Evolutionary conservation across 2,113 vertebrate genomes (phyloP).

Genomic region (Vireo altiloquus): DNA sequence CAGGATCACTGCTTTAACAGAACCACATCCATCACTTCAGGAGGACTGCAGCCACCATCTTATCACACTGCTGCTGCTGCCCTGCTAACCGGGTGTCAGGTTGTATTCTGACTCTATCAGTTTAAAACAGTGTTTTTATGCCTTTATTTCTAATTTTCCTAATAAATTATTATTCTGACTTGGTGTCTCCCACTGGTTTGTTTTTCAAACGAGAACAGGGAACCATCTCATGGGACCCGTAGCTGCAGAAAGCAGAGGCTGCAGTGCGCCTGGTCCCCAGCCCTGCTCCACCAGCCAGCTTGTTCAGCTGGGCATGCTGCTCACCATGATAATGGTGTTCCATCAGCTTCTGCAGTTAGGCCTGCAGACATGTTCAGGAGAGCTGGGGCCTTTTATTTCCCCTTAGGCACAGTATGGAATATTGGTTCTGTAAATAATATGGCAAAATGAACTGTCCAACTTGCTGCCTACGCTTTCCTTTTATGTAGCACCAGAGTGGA

Average conservation of each 20-base stretch:
- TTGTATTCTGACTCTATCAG: no score
- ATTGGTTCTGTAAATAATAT: neutral
- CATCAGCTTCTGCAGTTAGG: neutral
- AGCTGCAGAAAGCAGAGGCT: neutral
- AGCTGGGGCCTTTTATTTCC: neutral
- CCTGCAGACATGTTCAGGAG: neutral
- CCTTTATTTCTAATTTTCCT: no score
- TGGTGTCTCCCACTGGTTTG: no score
- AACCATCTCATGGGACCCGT: fast-evolving
- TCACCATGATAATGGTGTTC: neutral
- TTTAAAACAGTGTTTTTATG: no score
- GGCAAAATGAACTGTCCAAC: neutral
- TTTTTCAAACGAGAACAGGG: no score
- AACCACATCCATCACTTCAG: no score
- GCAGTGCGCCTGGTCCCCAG: neutral
- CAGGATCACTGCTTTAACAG: no score
- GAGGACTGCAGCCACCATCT: no score
- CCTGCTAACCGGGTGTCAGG: no score
- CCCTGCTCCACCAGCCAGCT: fast-evolving
- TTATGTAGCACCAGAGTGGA: neutral
- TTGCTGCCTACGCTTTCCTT: neutral
- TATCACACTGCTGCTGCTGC: no score
- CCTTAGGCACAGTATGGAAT: neutral
- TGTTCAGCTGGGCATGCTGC: fast-evolving
- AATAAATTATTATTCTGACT: no score